Base-by-base conservation (phyloP, 2,797 vertebrate genomes). In the Stomatorhinus walkeri region DNA sequence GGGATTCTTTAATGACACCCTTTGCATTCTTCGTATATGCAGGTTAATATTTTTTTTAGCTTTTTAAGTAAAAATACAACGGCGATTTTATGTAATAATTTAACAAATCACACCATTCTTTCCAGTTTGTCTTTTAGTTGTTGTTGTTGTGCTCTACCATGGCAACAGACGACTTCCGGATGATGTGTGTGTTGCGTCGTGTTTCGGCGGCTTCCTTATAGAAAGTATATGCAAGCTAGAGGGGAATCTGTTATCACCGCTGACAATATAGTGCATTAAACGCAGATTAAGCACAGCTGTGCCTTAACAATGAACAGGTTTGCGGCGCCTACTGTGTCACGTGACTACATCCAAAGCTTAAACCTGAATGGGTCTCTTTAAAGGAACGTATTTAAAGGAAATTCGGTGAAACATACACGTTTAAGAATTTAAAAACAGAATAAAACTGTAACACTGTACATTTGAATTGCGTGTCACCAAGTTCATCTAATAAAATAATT, bases 81-180 rank as follows among this genome's bases (percentile, higher is more conserved):
- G 3, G 10, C 24, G 3, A 76, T 5, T n/a, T 12, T 24, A 61
- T 61, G 22, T 61, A 61, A 61, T 61, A 61, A 61, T 61, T 61
- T n/a, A 61, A 72, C 64, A 32, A 28, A 72, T 28, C 32, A 6
- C 16, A 79, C 16, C 4, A 16, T 79, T n/a, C 36, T 40, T 79
- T n/a, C 36, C n/a, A 19, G 72, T 59, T 22, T 6, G 14, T 81
- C 14, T 43, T 81, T 32, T 46, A 43, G 40, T 43, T 9, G 32
- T 79, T 72, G 14, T n/a, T 76, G 68, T 36, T 79, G 72, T 7
- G 76, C 76, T 14, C 76, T 81, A 81, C 88, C 88, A 88, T 85
- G 28, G 88, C 76, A 84, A 84, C 52, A 14, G 7, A 61, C 6
- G 28, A 88, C 81, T 83, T 88, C 79, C 88, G 52, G 32, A 81